phyloP scores from a whole-genome alignment of 1,140 invertebrate species.

The Batillaria attramentaria region DNA sequence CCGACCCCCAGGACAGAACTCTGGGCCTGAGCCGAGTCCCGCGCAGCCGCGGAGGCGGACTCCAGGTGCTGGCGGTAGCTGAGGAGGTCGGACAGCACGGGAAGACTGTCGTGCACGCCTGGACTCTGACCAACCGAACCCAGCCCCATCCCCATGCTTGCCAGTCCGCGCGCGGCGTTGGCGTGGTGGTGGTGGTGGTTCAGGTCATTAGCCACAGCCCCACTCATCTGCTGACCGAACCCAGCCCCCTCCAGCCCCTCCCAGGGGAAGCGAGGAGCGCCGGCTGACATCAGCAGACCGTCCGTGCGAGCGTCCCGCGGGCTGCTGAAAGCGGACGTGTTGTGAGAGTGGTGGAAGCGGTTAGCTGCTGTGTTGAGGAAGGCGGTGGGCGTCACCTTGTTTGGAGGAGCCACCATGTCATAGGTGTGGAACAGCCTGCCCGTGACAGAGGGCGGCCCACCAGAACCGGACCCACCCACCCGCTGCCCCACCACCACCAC shows the following conservation, averaged over 20 bases:
- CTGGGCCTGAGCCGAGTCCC: slow-evolving; percentile 5
- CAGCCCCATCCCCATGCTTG: neutral
- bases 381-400: slow-evolving; percentile 61
- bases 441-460: neutral
- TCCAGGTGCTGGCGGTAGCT: slow-evolving; percentile 26
- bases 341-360: slow-evolving; percentile 56
- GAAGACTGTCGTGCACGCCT: slow-evolving; percentile 36
- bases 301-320: slow-evolving; percentile 36
- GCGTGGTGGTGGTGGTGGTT: neutral
- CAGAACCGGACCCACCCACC: neutral
- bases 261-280: slow-evolving; percentile 1
- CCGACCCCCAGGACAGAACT: neutral
- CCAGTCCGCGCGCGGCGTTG: slow-evolving; percentile 19
- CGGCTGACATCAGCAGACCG: slow-evolving; percentile 7
- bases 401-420: slow-evolving; percentile 67
- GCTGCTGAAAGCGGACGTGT: slow-evolving; percentile 58
- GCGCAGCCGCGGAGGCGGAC: neutral
- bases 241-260: slow-evolving; percentile 27
- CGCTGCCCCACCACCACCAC: neutral
- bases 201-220: neutral
- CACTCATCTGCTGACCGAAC: slow-evolving; percentile 13
- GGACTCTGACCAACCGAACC: neutral
- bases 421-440: slow-evolving; percentile 46
- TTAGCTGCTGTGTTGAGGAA: slow-evolving; percentile 48
- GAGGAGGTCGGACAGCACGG: slow-evolving; percentile 43